Evolutionary conservation across 2,797 vertebrate species (phyloP), one percentile per base, ranked within the genome.

Genomic region (Lepus oiostolus): DNA sequence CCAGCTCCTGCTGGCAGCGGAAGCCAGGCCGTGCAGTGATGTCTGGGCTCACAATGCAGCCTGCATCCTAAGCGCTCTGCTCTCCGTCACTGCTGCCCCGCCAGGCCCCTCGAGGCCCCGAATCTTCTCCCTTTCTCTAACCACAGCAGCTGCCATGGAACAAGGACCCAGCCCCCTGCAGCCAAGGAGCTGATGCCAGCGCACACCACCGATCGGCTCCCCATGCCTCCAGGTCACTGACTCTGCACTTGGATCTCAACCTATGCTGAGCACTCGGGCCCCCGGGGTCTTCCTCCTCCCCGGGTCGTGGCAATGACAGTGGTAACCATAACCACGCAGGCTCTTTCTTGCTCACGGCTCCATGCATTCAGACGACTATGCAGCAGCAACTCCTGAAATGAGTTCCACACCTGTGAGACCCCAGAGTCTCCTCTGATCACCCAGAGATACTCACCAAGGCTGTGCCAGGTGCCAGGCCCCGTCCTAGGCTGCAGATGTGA

Each of bases 191-290:
- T 58, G 54, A 58, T 16, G 54, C 14, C 47, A 30, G 16, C 4
- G 5, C 10, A 8, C 22, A 68, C 82, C 38, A 0, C 1, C 5
- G 0, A 7, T 22, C 11, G 47, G 79, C 54, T 11, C 26, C 30
- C 26, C 1, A 0, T 0, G 0, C 3, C 2, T 32, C 11, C 11
- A 22, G 19, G 19, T 13, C 3, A 0, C 50, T 11, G 75, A 32
- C 5, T 58, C 63, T 5, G 12, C 47, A 6, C 0, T 47, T 35
- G 21, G 4, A 38, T 32, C 17, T 0, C 7, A 2, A n/a, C 28
- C 63, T 52, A 65, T 4, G 16, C 19, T 60, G 1, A 50, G 28
- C 7, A 6, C 54, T 30, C 32, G 4, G 28, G 50, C 60, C 77
- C 30, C 75, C 0, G 0, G 30, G 11, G 14, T 24, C 65, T 19